Conservation (phyloP, 2,113 vertebrate genomes). For the Laticauda colubrina region DNA sequence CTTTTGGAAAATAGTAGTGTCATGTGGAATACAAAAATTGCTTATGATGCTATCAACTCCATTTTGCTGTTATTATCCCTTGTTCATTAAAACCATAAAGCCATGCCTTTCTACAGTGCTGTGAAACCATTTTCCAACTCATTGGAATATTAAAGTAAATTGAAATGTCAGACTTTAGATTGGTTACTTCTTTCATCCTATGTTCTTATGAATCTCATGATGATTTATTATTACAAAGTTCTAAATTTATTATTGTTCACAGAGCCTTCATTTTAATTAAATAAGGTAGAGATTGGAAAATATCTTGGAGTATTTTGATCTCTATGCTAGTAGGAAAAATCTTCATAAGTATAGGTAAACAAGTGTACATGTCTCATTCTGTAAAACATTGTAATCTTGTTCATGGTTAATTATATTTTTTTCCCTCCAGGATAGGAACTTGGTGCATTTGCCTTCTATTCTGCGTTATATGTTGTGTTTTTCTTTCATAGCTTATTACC, state of each 20-base stretch:
- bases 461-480: background rate
- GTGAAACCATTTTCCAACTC: background rate
- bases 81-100: conserved; percentile 23
- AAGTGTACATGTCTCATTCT: background rate
- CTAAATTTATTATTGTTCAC: background rate
- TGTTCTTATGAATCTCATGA: background rate
- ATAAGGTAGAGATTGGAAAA: background rate
- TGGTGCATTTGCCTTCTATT: background rate
- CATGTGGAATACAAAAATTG: conserved; percentile 20
- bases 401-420: background rate
- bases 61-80: conserved; percentile 30
- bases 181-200: background rate
- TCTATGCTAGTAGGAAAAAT: background rate
- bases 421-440: background rate
- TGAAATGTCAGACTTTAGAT: background rate
- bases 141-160: background rate
- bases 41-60: conserved; percentile 36
- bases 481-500: background rate
- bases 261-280: background rate
- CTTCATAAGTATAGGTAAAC: background rate
- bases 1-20: background rate
- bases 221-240: background rate
- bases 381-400: background rate
- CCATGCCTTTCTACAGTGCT: background rate
- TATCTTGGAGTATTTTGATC: background rate